Evolutionary conservation across 2,797 vertebrate genomes (phyloP).

Genomic region (Pseudochirops corinnae): DNA sequence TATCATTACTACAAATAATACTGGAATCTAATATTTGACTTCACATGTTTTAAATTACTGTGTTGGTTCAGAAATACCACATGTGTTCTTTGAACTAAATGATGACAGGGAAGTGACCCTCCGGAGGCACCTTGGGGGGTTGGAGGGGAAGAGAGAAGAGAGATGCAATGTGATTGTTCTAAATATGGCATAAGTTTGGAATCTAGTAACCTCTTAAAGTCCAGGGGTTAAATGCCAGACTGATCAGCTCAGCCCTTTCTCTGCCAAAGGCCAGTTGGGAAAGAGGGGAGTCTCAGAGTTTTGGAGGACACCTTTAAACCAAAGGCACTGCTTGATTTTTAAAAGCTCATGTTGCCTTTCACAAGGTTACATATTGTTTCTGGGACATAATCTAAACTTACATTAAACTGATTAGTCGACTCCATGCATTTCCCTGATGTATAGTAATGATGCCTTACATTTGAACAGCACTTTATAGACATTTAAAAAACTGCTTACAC

Average conservation of each 20-base stretch:
- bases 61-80: slow-evolving; percentile 41
- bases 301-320: slow-evolving; percentile 17
- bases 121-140: slow-evolving; percentile 20
- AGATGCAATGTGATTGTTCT: neutral
- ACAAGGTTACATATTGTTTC: slow-evolving; percentile 47
- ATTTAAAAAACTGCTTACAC: neutral
- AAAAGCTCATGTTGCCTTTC: slow-evolving; percentile 22
- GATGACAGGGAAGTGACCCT: slow-evolving; percentile 40
- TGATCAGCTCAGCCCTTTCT: slow-evolving; percentile 18
- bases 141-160: neutral
- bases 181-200: neutral
- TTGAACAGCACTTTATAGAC: slow-evolving; percentile 31
- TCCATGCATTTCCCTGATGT: slow-evolving; percentile 38
- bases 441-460: slow-evolving; percentile 32
- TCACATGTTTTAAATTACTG: slow-evolving; percentile 62
- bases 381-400: slow-evolving; percentile 44
- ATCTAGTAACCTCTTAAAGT: slow-evolving; percentile 39
- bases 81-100: slow-evolving; percentile 53
- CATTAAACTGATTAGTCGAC: slow-evolving; percentile 38
- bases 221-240: slow-evolving; percentile 26
- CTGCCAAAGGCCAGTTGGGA: slow-evolving; percentile 13
- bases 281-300: neutral
- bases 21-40: slow-evolving; percentile 24
- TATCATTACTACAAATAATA: neutral
- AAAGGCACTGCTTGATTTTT: slow-evolving; percentile 49